phyloP scores from a whole-genome alignment of 2,113 vertebrate species.

The Pelodiscus sinensis region DNA sequence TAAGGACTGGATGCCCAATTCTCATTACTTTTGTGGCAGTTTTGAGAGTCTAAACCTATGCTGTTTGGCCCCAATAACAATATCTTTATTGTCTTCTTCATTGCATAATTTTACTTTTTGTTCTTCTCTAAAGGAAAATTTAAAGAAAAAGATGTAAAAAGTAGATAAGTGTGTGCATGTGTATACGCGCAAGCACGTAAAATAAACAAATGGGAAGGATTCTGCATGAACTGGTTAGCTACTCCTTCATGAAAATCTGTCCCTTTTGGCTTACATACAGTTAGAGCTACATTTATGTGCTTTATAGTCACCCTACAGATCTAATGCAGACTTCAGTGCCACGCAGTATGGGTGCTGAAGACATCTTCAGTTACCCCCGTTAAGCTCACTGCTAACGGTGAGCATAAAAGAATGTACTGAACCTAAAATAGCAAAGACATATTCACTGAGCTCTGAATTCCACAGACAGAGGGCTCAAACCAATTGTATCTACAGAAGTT shows the following conservation, averaged over 20 bases:
- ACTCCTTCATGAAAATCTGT: background rate
- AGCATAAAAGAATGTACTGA: fast-evolving
- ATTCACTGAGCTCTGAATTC: background rate
- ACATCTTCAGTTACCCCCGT: background rate
- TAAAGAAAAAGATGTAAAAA: background rate
- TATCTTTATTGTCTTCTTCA: background rate
- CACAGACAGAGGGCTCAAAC: background rate
- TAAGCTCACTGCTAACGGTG: background rate
- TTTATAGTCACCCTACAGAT: background rate
- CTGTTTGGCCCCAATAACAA: background rate
- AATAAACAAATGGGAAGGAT: background rate
- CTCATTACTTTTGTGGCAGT: too few species aligned
- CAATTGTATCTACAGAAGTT: fast-evolving
- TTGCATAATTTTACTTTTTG: background rate
- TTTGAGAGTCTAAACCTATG: background rate
- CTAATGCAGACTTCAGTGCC: background rate
- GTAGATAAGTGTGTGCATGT: background rate
- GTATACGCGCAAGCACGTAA: fast-evolving
- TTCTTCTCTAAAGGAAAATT: background rate
- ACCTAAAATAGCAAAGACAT: background rate
- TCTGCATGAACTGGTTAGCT: background rate
- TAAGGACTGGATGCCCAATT: background rate
- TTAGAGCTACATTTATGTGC: background rate
- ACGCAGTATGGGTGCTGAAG: background rate
- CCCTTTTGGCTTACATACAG: background rate